These are phyloP conservation scores for Plebejus anna DNA, from an alignment of 2,888 invertebrate genomes.

Conservation along the genomic window DNA sequence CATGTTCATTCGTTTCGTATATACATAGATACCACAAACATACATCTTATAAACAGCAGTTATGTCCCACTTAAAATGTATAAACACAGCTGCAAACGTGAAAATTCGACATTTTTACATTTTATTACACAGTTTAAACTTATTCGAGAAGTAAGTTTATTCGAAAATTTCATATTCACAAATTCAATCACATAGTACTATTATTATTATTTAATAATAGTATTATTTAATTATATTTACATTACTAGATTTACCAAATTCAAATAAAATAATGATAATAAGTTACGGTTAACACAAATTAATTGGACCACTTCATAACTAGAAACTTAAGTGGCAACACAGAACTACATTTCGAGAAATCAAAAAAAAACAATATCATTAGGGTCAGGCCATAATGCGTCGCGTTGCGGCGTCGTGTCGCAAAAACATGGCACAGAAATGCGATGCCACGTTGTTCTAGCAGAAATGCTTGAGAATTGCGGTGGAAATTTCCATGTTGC, in stretches of 20 bases:
- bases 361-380: not conserved
- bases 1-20: constrained; percentile 31
- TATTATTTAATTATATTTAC: not conserved
- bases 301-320: not conserved
- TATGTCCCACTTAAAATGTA: not conserved
- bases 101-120: constrained; percentile 15
- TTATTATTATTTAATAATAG: too few relatives aligned
- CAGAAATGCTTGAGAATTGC: too few relatives aligned
- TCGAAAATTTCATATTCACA: not conserved
- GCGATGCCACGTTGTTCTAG: too few relatives aligned
- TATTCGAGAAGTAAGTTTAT: not conserved
- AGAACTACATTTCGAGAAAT: not conserved
- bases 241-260: not conserved
- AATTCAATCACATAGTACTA: not conserved
- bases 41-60: constrained; percentile 5
- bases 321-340: constrained; percentile 4
- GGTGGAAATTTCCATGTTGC: too few relatives aligned
- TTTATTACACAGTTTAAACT: not conserved
- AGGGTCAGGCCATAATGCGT: too few relatives aligned
- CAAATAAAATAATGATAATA: not conserved
- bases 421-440: too few relatives aligned
- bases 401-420: too few relatives aligned
- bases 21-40: constrained; percentile 28
- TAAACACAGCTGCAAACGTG: not conserved
- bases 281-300: not conserved